Conservation (phyloP, 2,797 vertebrate species). For the Channa striata region DNA sequence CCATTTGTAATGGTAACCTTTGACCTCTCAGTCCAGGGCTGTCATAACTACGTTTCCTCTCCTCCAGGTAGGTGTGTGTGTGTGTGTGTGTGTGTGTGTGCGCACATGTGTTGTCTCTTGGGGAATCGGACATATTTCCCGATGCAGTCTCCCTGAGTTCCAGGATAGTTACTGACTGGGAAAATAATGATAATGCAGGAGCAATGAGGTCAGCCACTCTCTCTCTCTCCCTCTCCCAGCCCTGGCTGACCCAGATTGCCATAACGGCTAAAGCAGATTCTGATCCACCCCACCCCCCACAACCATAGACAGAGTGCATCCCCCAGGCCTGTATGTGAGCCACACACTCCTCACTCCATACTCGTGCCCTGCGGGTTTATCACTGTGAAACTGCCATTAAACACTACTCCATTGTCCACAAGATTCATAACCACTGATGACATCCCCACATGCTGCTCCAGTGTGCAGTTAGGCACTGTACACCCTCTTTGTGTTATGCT, state of each 20-base stretch:
- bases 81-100: constrained; percentile 4
- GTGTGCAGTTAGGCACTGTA: neutral
- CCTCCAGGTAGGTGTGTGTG: constrained; percentile 38
- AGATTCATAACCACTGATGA: constrained; percentile 39
- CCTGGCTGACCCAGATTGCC: constrained; percentile 74
- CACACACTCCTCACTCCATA: constrained; percentile 19
- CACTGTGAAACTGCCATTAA: constrained; percentile 46
- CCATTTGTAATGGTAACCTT: constrained; percentile 78
- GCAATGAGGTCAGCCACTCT: constrained; percentile 68
- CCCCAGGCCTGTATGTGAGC: constrained; percentile 45
- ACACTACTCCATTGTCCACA: constrained; percentile 27
- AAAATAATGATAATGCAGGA: constrained; percentile 72
- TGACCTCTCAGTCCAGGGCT: constrained; percentile 64
- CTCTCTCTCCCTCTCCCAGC: constrained; percentile 21
- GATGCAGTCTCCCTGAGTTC: constrained; percentile 45
- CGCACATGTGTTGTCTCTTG: constrained; percentile 39
- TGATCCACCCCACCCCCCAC: constrained; percentile 27
- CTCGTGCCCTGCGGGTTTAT: constrained; percentile 41
- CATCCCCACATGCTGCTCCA: constrained; percentile 48
- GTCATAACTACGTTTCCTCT: constrained; percentile 68
- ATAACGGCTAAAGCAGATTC: constrained; percentile 66
- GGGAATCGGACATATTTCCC: constrained; percentile 66
- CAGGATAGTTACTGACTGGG: constrained; percentile 53
- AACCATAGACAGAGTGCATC: constrained; percentile 26
- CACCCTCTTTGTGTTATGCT: neutral